Conservation (phyloP, 2,888 invertebrate species). For the Subacronicta megacephala region DNA sequence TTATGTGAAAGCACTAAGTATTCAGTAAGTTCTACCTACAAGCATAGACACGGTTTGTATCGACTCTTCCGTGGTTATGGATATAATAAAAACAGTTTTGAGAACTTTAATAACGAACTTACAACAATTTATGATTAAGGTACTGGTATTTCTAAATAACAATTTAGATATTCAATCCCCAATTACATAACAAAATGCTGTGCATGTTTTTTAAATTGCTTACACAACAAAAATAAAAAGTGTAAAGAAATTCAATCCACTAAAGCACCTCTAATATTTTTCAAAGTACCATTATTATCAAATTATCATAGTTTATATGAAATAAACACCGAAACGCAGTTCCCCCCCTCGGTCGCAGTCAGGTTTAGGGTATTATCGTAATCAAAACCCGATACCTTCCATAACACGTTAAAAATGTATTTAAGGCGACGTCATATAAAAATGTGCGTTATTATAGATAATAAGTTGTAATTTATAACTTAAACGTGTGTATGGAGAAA, state of each 20-base stretch:
- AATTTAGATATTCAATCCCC: not conserved
- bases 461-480: constrained; percentile 63
- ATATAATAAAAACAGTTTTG: no score
- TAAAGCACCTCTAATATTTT: constrained; percentile 12
- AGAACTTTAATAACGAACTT: no score
- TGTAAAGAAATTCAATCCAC: constrained; percentile 36
- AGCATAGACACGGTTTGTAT: no score
- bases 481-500: constrained; percentile 58
- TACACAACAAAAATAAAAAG: constrained; percentile 9
- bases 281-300: constrained; percentile 49
- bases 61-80: no score
- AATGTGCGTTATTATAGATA: constrained; percentile 61
- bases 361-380: constrained; percentile 42
- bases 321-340: constrained; percentile 56
- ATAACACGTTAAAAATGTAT: constrained; percentile 52
- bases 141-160: no score
- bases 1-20: no score
- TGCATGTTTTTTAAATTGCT: not conserved
- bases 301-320: constrained; percentile 57
- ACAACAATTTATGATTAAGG: no score
- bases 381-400: constrained; percentile 54
- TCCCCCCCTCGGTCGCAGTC: constrained; percentile 46
- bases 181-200: not conserved
- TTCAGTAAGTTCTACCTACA: no score
- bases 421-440: constrained; percentile 58